Percentiles rank a stretch among this genome's conserved stretches.
These are phyloP conservation scores for Gymnobelideus leadbeateri DNA, from an alignment of 2,113 vertebrate genomes.

Conservation along the genomic window DNA sequence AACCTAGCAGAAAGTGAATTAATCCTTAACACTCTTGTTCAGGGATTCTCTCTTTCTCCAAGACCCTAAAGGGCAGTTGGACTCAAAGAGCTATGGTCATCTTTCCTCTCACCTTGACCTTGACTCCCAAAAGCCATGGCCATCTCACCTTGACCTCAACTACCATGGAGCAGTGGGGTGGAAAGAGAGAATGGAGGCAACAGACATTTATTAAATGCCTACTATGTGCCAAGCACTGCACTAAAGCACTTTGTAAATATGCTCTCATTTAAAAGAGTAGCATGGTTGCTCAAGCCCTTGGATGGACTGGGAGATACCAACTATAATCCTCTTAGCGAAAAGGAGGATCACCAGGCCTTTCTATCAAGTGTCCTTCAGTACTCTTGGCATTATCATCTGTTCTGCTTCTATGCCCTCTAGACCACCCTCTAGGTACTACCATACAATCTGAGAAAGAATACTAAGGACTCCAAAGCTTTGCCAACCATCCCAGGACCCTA, in stretches of 20 bases:
- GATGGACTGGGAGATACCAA: neutral
- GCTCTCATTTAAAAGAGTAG: neutral
- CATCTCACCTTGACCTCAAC: no score
- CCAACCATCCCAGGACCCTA: neutral
- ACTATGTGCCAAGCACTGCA: no score
- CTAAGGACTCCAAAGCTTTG: neutral
- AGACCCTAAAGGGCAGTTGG: neutral
- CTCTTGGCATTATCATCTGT: neutral
- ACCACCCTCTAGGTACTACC: neutral
- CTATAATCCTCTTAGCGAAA: neutral
- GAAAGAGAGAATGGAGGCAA: rapidly evolving
- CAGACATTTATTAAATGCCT: neutral
- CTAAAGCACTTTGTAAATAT: neutral
- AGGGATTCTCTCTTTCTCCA: neutral
- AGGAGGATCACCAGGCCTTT: neutral
- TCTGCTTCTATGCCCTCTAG: neutral
- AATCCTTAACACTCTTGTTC: neutral
- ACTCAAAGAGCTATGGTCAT: neutral
- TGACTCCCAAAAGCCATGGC: neutral
- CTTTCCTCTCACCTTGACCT: no score
- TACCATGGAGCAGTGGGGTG: neutral
- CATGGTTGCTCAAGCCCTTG: neutral
- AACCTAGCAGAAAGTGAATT: neutral
- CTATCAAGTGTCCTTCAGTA: neutral
- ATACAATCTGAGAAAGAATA: neutral